Percentiles rank a stretch among this genome's conserved stretches.
Conservation (phyloP, 2,888 invertebrate genomes). For the Caenorhabditis auriculariae region DNA sequence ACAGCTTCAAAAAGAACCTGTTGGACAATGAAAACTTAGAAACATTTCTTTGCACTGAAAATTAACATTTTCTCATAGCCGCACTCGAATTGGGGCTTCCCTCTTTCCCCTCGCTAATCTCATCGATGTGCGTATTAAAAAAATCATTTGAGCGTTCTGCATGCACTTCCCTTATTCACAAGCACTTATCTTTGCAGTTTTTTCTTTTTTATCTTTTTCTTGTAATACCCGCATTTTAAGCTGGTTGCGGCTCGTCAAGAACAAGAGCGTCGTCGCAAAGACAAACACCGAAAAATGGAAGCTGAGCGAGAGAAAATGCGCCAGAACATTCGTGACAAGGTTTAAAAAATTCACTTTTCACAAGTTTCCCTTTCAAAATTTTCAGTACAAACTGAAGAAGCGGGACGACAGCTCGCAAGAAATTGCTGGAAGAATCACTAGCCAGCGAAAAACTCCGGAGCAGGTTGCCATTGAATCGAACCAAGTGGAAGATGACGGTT, state of each 20-base stretch:
- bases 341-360: slow-evolving; percentile 64
- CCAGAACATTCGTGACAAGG: slow-evolving; percentile 98
- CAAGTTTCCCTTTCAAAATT: neutral
- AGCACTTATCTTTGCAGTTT: neutral
- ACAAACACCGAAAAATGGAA: slow-evolving; percentile 98
- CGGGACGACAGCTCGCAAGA: slow-evolving; percentile 21
- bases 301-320: slow-evolving; percentile 97
- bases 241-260: slow-evolving; percentile 93
- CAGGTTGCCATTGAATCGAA: slow-evolving; percentile 25
- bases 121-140: too few species aligned
- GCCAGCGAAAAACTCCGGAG: slow-evolving; percentile 31
- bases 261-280: slow-evolving; percentile 94
- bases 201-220: neutral
- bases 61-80: too few species aligned
- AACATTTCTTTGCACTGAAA: too few species aligned
- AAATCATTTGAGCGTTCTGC: too few species aligned
- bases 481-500: slow-evolving; percentile 25
- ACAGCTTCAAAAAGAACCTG: too few species aligned
- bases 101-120: too few species aligned
- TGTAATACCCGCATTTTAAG: slow-evolving; percentile 64
- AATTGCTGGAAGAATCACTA: slow-evolving; percentile 25
- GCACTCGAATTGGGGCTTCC: too few species aligned
- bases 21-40: too few species aligned
- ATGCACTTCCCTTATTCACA: neutral
- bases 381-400: slow-evolving; percentile 35